Percentiles rank a stretch among this genome's conserved stretches.
Conservation (phyloP, 2,113 vertebrate species). For the Hucho hucho region DNA sequence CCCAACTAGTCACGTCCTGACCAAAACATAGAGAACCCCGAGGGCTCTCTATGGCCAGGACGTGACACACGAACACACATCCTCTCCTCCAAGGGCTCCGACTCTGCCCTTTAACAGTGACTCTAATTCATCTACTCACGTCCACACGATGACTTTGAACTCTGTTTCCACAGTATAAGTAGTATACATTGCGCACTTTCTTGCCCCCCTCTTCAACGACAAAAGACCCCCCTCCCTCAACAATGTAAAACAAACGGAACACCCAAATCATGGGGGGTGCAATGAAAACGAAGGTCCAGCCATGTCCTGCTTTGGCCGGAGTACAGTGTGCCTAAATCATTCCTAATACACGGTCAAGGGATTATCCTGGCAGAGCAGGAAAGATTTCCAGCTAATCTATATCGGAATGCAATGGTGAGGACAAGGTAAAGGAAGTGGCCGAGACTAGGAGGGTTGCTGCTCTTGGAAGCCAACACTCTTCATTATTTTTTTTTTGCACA, state of each 20-base stretch:
- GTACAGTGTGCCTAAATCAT: constrained; percentile 66
- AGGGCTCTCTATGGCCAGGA: too few relatives aligned
- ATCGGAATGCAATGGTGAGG: constrained; percentile 68
- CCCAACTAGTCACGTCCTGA: too few relatives aligned
- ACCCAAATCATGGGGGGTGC: constrained; percentile 46
- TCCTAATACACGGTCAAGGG: constrained; percentile 63
- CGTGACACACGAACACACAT: constrained; percentile 1
- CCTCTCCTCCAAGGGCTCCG: constrained; percentile 32
- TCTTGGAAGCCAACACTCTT: constrained; percentile 44
- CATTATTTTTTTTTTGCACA: constrained; percentile 52
- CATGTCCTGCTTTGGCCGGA: constrained; percentile 54
- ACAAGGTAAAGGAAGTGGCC: constrained; percentile 64
- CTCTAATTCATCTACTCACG: constrained; percentile 56
- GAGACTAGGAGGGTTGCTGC: constrained; percentile 58
- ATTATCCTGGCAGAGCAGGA: constrained; percentile 73
- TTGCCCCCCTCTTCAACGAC: constrained; percentile 27
- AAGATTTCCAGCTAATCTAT: constrained; percentile 77
- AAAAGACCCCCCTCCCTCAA: constrained; percentile 22
- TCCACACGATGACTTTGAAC: constrained; percentile 61
- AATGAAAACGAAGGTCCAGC: constrained; percentile 47
- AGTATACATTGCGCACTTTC: constrained; percentile 16
- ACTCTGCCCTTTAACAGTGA: constrained; percentile 43
- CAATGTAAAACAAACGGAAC: constrained; percentile 53
- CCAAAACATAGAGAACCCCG: too few relatives aligned
- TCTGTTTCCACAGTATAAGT: constrained; percentile 42